These are phyloP conservation scores for Polyergus mexicanus DNA, from an alignment of 1,140 invertebrate species.

Conservation along the genomic window DNA sequence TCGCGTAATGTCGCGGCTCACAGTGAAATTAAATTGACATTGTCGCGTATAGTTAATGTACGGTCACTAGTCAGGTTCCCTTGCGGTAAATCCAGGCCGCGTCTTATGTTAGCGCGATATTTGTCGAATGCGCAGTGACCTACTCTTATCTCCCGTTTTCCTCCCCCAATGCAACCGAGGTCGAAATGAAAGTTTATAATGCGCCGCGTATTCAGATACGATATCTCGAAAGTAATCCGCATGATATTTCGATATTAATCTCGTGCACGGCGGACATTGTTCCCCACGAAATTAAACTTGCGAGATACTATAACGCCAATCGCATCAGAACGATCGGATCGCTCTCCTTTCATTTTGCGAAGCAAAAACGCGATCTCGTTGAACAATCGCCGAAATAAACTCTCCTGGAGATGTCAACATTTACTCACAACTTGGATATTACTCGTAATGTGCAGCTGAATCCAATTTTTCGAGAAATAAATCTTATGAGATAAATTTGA, in stretches of 20 bases:
- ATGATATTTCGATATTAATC: slow-evolving; percentile 55
- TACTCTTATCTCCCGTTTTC: slow-evolving; percentile 58
- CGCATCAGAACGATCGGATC: slow-evolving; percentile 28
- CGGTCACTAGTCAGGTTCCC: slow-evolving; percentile 10
- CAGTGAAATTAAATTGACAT: slow-evolving; percentile 35
- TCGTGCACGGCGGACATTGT: slow-evolving; percentile 1
- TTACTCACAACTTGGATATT: slow-evolving; percentile 41
- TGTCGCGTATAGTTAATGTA: slow-evolving; percentile 11
- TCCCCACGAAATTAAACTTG: slow-evolving; percentile 48
- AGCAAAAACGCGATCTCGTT: neutral
- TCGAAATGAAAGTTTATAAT: slow-evolving; percentile 40
- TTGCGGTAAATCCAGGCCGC: slow-evolving; percentile 13
- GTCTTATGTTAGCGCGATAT: slow-evolving; percentile 35
- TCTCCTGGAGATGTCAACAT: slow-evolving; percentile 37
- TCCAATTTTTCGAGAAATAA: slow-evolving; percentile 48
- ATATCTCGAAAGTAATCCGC: slow-evolving; percentile 33
- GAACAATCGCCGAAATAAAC: slow-evolving; percentile 14
- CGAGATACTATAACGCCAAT: slow-evolving; percentile 13
- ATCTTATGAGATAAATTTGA: slow-evolving; percentile 18
- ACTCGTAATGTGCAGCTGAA: slow-evolving; percentile 10
- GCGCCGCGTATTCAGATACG: slow-evolving; percentile 29
- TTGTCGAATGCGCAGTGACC: slow-evolving; percentile 55
- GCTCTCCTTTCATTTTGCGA: neutral
- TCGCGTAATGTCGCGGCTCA: slow-evolving; percentile 13
- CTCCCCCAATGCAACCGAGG: slow-evolving; percentile 42